Base-by-base conservation (phyloP, 2,888 invertebrate genomes). In the Calameuta idolon region DNA sequence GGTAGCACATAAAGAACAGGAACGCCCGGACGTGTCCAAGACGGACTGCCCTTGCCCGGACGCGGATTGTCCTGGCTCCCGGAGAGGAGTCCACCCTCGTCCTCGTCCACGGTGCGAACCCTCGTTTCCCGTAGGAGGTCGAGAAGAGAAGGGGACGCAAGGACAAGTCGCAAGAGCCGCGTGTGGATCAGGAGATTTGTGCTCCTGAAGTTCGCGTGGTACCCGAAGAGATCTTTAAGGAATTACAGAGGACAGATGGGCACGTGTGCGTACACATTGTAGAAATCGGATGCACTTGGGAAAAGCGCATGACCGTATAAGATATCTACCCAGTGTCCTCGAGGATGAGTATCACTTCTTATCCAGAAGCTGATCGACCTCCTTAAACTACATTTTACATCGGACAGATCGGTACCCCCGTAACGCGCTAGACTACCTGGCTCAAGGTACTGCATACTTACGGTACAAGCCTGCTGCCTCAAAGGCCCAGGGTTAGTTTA, bases 41-140 rank as follows among this genome's bases (percentile, higher is more conserved):
- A 90, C 86, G 89, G 85, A 89, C 88, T 86, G 87, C 87, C 86
- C 85, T 87, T 87, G 87, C 86, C 87, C 85, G 87, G 83, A 84
- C 85, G 83, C 84, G 85, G 86, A 87, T 87, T 86, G 85, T 83
- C 35, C 75, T 69, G 68, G 73, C 23, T 23, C 55, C 23, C 9
- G 1, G 55, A 76, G 33, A n/a, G 77, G 81, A 79, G 75, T 23
- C 55, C 9, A 55, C 55, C 23, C n/a, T 55, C 23, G 40, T 55
- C 40, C 55, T 55, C 23, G 55, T 55, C 55, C 55, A 55, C 55
- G 23, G 23, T 55, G 55, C 55, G 23, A 55, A 55, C 9, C 55
- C 55, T 23, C 3, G 55, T 9, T 55, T 34, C 75, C 37, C 74
- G 73, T 23, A 68, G 55, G 33, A 55, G 79, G 73, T 79, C 75